A percentile compares a stretch with the other conserved stretches of the same genome.
These are phyloP conservation scores for Pomatostomus ruficeps DNA, from an alignment of 2,113 vertebrate genomes.

Conservation along the genomic window DNA sequence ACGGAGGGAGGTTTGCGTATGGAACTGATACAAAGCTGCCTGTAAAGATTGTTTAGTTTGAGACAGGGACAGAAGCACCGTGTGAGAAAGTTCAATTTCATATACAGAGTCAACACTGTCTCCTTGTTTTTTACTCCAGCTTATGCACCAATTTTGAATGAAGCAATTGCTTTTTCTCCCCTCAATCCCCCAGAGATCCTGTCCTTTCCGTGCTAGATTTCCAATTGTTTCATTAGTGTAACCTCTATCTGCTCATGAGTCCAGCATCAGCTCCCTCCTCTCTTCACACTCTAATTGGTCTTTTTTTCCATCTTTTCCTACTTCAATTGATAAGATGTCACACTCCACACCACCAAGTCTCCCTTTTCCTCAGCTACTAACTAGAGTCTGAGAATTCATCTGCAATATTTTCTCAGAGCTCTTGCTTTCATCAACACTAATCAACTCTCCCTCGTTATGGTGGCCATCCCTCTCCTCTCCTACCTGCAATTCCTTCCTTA, in stretches of 20 bases:
- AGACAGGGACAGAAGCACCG: background rate
- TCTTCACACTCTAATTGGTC: background rate
- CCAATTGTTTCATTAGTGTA: background rate
- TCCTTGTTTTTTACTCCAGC: background rate
- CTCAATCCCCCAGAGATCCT: background rate
- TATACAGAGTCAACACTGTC: background rate
- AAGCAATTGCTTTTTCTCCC: background rate
- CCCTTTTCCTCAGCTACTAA: background rate
- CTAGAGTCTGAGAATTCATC: background rate
- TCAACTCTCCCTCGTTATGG: background rate
- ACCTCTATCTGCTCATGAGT: background rate
- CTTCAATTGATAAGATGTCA: background rate
- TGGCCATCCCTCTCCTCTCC: background rate
- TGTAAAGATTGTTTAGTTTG: background rate
- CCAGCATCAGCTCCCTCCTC: background rate
- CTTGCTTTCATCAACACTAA: background rate
- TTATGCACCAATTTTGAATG: background rate
- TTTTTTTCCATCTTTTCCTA: background rate
- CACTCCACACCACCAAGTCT: background rate
- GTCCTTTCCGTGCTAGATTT: background rate
- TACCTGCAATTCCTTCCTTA: background rate
- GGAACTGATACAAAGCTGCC: background rate
- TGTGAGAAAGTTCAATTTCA: background rate
- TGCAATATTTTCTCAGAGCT: background rate
- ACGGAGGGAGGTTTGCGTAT: background rate